A percentile compares a stretch with the other conserved stretches of the same genome.
Conservation (phyloP, 1,140 invertebrate genomes). For the Drosophila punjabiensis region DNA sequence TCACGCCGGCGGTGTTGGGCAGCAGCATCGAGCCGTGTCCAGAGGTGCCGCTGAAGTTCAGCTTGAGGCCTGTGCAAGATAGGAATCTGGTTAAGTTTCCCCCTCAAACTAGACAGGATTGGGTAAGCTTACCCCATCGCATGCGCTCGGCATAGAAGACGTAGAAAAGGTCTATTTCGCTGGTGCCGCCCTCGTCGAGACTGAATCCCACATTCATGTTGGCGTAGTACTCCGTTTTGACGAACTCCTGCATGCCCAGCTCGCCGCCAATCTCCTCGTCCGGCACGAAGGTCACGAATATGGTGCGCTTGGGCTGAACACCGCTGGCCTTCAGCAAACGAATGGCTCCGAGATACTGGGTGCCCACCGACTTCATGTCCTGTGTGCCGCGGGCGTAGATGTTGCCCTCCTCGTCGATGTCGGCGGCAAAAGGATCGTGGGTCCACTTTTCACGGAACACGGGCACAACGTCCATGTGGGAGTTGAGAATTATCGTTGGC, state of each 20-base stretch:
- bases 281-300: constrained; percentile 93
- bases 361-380: constrained; percentile 86
- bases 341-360: constrained; percentile 89
- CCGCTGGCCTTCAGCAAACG: constrained; percentile 88
- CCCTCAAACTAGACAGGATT: no score
- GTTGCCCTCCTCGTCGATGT: constrained; percentile 90
- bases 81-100: not conserved
- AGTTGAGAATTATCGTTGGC: constrained; percentile 91
- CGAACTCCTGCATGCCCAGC: constrained; percentile 93
- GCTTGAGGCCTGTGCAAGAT: constrained; percentile 43
- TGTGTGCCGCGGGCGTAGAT: constrained; percentile 93
- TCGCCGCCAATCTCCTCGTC: constrained; percentile 97
- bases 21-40: constrained; percentile 95
- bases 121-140: constrained; percentile 88
- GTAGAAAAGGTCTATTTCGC: constrained; percentile 87
- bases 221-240: constrained; percentile 92
- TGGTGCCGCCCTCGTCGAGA: constrained; percentile 93
- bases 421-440: constrained; percentile 90
- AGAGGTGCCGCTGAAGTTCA: constrained; percentile 88
- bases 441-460: constrained; percentile 89
- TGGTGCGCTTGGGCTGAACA: constrained; percentile 87
- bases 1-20: constrained; percentile 93
- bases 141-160: constrained; percentile 92
- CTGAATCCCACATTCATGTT: constrained; percentile 94
- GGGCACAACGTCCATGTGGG: constrained; percentile 95